Evolutionary conservation across 2,888 invertebrate species (phyloP).

Genomic region (Dasypogon diadema): DNA sequence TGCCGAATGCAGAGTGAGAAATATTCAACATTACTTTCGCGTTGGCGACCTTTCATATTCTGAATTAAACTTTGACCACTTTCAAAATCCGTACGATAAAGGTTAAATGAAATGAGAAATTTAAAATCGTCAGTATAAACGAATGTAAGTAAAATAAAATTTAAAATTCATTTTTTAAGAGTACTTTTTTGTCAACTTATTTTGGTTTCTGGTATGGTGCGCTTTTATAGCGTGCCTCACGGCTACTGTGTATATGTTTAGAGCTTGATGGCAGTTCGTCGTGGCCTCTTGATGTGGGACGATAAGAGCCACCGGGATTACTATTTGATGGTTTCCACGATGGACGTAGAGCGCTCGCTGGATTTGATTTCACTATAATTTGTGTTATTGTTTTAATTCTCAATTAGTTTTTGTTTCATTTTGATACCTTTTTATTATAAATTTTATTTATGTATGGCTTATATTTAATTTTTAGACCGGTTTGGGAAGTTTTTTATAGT

Average conservation of each 20-base stretch:
- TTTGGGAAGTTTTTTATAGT: not conserved
- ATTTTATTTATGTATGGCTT: constrained; percentile 16
- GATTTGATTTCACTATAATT: constrained; percentile 52
- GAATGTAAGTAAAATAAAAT: no score
- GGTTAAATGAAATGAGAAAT: no score
- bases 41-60: no score
- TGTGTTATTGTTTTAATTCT: constrained; percentile 49
- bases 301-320: constrained; percentile 50
- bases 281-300: constrained; percentile 55
- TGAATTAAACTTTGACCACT: no score
- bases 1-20: no score
- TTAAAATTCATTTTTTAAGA: no score
- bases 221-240: constrained; percentile 71
- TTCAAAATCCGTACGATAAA: no score
- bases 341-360: constrained; percentile 52
- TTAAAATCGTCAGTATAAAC: no score
- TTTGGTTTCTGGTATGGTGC: constrained; percentile 72
- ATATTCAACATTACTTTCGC: no score
- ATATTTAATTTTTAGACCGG: constrained; percentile 14
- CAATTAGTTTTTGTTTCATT: constrained; percentile 36
- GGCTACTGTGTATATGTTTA: constrained; percentile 55
- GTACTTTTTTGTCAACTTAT: constrained; percentile 33
- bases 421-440: constrained; percentile 41
- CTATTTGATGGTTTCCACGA: constrained; percentile 57
- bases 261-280: constrained; percentile 45